These are phyloP conservation scores for Melieria crassipennis DNA, from an alignment of 2,888 invertebrate species.

Conservation along the genomic window DNA sequence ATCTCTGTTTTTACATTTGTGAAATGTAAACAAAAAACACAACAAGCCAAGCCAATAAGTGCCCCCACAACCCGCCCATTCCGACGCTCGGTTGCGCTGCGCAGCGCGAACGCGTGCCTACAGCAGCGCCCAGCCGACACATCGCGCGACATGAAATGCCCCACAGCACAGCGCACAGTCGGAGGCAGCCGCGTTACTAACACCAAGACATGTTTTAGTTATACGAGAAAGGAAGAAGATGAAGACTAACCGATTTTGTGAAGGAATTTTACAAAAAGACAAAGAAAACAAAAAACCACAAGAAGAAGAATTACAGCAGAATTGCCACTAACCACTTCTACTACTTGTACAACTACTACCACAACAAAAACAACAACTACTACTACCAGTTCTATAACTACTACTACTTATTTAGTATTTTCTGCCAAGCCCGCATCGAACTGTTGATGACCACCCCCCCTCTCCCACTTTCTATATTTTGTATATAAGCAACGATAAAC, in stretches of 20 bases:
- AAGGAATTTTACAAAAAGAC: not conserved
- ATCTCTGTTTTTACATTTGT: constrained; percentile 17
- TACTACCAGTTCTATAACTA: constrained; percentile 23
- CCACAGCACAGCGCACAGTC: too few species aligned
- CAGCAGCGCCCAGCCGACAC: too few species aligned
- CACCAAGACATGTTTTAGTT: not conserved
- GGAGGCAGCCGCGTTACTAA: not conserved
- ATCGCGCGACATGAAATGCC: too few species aligned
- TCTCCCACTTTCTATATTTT: too few species aligned
- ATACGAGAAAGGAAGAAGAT: not conserved
- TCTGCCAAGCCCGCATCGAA: too few species aligned
- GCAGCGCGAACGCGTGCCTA: too few species aligned
- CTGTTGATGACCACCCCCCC: constrained; percentile 29
- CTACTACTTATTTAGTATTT: constrained; percentile 4
- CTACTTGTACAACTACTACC: constrained; percentile 14
- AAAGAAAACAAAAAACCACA: not conserved
- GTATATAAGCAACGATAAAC: too few species aligned
- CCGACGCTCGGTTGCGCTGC: too few species aligned
- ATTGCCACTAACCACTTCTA: not conserved
- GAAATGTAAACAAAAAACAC: constrained; percentile 13
- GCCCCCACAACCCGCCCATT: too few species aligned
- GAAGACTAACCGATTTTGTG: not conserved
- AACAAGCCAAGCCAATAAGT: too few species aligned
- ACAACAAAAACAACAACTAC: constrained; percentile 26
- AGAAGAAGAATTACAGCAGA: constrained; percentile 3